phyloP scores from a whole-genome alignment of 2,113 vertebrate genomes.

The Odocoileus virginianus region DNA sequence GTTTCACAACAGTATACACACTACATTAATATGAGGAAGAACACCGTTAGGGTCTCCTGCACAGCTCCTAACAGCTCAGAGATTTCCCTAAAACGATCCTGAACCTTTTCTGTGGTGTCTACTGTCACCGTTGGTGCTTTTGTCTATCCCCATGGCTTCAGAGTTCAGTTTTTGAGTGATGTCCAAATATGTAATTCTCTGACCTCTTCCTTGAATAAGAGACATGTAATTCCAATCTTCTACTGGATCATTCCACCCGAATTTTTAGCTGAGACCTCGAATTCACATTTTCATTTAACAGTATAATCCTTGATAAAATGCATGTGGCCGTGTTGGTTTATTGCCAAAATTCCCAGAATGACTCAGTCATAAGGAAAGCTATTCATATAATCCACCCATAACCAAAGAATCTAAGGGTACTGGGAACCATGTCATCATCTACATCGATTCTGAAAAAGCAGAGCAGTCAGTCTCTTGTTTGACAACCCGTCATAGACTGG shows the following conservation, averaged over 20 bases:
- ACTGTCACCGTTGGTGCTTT: background rate
- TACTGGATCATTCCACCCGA: background rate
- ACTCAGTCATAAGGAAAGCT: background rate
- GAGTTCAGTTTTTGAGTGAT: background rate
- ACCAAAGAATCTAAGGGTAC: background rate
- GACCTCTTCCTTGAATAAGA: background rate
- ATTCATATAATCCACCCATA: background rate
- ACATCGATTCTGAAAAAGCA: background rate
- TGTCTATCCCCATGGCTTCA: background rate
- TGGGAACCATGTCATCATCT: background rate
- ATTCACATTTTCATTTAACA: background rate
- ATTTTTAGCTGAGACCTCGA: background rate
- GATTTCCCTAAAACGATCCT: background rate
- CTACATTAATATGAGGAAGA: background rate
- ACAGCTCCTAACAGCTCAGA: background rate
- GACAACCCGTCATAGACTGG: background rate
- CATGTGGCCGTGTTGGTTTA: background rate
- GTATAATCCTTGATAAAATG: background rate
- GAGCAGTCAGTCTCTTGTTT: background rate
- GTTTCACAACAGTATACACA: background rate
- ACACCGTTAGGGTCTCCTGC: background rate
- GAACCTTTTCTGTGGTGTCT: background rate
- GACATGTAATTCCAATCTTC: background rate
- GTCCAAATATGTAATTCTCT: background rate
- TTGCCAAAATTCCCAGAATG: background rate